Conservation (phyloP, 2,797 vertebrate genomes). For the Schizopygopsis malacanthus region DNA sequence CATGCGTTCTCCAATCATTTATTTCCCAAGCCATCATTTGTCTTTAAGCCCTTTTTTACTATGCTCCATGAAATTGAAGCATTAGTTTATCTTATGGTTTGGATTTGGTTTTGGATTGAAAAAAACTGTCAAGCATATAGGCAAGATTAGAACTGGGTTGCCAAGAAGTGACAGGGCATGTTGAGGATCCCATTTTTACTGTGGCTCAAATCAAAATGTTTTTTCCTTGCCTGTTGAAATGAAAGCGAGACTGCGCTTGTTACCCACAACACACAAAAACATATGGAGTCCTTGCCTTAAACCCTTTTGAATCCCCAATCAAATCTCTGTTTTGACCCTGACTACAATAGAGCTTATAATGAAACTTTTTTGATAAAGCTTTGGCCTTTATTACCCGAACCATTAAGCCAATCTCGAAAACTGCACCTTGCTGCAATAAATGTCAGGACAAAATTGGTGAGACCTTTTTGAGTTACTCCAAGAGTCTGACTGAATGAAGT, state of each 20-base stretch:
- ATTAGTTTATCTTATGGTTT: conserved; percentile 40
- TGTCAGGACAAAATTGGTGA: conserved; percentile 64
- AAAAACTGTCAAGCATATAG: too few species aligned
- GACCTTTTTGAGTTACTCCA: conserved; percentile 44
- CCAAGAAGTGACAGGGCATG: conserved; percentile 65
- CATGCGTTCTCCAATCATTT: conserved; percentile 35
- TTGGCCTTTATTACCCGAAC: conserved; percentile 66
- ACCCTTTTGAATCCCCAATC: conserved; percentile 58
- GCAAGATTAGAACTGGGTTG: conserved; percentile 62
- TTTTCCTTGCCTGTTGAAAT: conserved; percentile 39
- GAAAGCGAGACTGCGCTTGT: conserved; percentile 14
- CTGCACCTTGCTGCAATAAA: conserved; percentile 63
- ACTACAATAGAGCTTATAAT: conserved; percentile 53
- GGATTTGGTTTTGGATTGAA: too few species aligned
- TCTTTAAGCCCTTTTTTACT: neutral
- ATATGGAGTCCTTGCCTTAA: conserved; percentile 56
- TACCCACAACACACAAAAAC: conserved; percentile 30
- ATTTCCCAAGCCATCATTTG: conserved; percentile 31
- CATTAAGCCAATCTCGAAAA: conserved; percentile 54
- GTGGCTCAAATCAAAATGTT: conserved; percentile 53
- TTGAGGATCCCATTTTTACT: conserved; percentile 58
- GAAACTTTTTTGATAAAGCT: conserved; percentile 54
- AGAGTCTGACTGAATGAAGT: conserved; percentile 42
- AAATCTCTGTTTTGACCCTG: conserved; percentile 45
- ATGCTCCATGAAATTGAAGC: conserved; percentile 6